Base-by-base conservation (phyloP, 2,888 invertebrate species). In the Notodonta dromedarius region DNA sequence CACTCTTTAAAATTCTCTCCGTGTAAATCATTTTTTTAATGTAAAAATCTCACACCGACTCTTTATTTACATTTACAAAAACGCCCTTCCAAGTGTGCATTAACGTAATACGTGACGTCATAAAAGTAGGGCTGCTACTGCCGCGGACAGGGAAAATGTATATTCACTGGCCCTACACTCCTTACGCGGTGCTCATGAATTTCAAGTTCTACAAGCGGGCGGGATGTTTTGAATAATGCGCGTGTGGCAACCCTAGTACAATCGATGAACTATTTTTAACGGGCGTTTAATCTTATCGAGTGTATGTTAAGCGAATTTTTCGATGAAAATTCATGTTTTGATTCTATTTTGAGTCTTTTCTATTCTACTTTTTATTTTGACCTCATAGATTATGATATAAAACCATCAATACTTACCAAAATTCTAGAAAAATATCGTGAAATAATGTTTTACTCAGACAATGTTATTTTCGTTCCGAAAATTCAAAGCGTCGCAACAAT, bases 101-200 rank as follows among this genome's bases (percentile, higher is more conserved):
- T 87, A 88, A 82, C 75, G 80, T 84, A 75, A 83, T 80, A 89
- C 89, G 89, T 90, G 90, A 89, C 79, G 83, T 86, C 86, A 87
- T 89, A 88, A 88, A 83, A 76, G 78, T 73, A 78, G 77, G 77
- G 77, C 66, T 84, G 84, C 81, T 84, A 79, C 83, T 81, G 78
- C 66, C 67, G 73, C 69, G 74, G 77, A 82, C 52, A 13, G 62
- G 13, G 40, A 82, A 88, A 84, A 87, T 87, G 83, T 84, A 79
- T 79, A 74, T 73, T 77, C 76, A 69, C 65, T 78, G 77, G 78
- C 75, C 77, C 77, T 77, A 78, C 66, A 79, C 79, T 79, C 75
- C 77, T 76, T 77, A 78, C 66, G 79, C 79, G 79, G 73, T 78
- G 69, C 85, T 89, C 89, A 87, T 91, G 91, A 90, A 91, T 91